A percentile compares a stretch with the other conserved stretches of the same genome.
Evolutionary conservation across 1,140 invertebrate genomes (phyloP).

Genomic region (Pteromalus puparum): DNA sequence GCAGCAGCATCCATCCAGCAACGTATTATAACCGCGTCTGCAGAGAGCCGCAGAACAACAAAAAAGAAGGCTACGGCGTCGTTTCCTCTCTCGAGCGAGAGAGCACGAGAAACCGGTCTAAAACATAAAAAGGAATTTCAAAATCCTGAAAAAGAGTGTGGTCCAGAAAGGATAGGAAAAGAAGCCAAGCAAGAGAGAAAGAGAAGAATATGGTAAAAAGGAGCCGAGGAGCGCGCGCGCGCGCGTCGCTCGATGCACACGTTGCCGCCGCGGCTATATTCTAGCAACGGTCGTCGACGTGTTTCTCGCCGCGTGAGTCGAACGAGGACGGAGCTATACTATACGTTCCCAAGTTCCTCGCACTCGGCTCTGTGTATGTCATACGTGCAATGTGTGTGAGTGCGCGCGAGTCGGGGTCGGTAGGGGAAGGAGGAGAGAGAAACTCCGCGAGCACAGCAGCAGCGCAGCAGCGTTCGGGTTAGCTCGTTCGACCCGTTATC

Average conservation of each 20-base stretch:
- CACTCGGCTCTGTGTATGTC: background rate
- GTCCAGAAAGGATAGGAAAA: conserved; percentile 1
- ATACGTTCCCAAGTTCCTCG: background rate
- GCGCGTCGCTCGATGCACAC: background rate
- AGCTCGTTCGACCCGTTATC: conserved; percentile 77
- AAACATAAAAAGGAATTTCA: background rate
- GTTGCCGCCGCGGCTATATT: background rate
- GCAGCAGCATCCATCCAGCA: background rate
- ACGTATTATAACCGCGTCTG: background rate
- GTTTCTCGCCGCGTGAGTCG: background rate
- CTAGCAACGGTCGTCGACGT: conserved; percentile 2
- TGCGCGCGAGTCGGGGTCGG: conserved; percentile 26
- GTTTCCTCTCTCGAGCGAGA: background rate
- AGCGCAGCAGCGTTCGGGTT: conserved; percentile 64
- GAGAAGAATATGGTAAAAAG: background rate
- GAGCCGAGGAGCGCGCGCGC: background rate
- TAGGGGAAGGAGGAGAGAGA: conserved; percentile 52
- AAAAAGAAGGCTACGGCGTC: background rate
- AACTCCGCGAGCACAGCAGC: conserved; percentile 3
- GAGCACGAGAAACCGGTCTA: background rate
- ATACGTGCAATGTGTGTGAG: background rate
- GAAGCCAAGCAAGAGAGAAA: background rate
- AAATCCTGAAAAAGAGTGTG: background rate
- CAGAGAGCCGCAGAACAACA: background rate
- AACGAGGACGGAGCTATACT: background rate